Evolutionary conservation across 1,140 invertebrate species (phyloP), one percentile per base, ranked within the genome.

Genomic region (Nylanderia fulva): DNA sequence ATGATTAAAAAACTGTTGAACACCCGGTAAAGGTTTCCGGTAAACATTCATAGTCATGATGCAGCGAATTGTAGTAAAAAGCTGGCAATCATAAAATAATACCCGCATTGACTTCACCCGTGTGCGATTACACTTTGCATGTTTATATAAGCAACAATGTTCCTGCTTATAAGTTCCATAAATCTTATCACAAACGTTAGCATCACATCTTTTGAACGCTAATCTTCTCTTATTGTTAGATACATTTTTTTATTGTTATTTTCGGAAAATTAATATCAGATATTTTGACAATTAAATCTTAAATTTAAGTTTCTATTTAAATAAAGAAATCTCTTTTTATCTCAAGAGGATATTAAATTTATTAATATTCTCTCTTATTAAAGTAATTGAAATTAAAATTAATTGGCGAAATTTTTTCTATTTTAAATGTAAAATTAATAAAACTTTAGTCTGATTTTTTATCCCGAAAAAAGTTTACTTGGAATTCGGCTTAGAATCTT

Each of bases 81-180:
- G 18, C 27, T 77, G 13, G 36, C 36, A 75, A 64, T 18, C 56
- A 18, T 63, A 42, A 75, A 36, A 64, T 48, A 66, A 29, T 21
- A 48, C 42, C 75, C 75, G 27, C 42, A 77, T 77, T 36, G n/a
- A 33, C 60, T 66, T 48, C 48, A 48, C 42, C 75, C n/a, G 42
- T 18, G 13, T 52, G 42, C 29, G 13, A 66, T 66, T 76, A 63
- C 18, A 33, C 18, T 29, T 63, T 63, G 27, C 27, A 48, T 76
- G 24, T 52, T 29, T 42, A 27, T 13, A 24, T 64, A 33, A 61
- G 13, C 24, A 27, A 24, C 63, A 8, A 60, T 33, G n/a, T 45
- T 45, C 5, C 6, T 29, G 39, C 60, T 76, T 48, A 21, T 15
- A 29, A 3, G 11, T 64, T 48, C n/a, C 11, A 29, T 24, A 29